Evolutionary conservation across 2,797 vertebrate species (phyloP).

Genomic region (Jordanella pulchra): DNA sequence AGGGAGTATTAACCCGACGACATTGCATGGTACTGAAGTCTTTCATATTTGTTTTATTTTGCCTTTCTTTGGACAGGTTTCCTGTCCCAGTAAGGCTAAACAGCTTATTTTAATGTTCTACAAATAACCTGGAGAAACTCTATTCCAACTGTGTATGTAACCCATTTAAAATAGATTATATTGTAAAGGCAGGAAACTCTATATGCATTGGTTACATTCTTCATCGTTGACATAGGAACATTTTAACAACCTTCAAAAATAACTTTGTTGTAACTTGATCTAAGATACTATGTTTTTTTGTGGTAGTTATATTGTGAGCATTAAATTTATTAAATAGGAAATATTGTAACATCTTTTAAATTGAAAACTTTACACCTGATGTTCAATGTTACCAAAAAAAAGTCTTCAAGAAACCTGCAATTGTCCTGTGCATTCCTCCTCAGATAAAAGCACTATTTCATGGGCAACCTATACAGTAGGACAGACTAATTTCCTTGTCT

Average conservation of each 20-base stretch:
- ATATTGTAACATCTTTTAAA: too few relatives aligned
- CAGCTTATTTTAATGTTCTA: background rate
- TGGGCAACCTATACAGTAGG: background rate
- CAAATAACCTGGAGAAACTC: background rate
- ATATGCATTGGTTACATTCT: background rate
- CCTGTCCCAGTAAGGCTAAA: background rate
- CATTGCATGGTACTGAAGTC: background rate
- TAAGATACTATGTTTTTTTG: background rate
- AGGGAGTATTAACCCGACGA: constrained; percentile 6
- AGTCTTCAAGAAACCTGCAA: background rate
- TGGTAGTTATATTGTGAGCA: background rate
- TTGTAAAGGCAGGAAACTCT: background rate
- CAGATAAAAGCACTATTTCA: background rate
- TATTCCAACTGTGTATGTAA: background rate
- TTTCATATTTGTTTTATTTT: constrained; percentile 1
- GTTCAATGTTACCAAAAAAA: background rate
- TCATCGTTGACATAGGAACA: background rate
- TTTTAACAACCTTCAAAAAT: background rate
- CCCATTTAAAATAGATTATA: background rate
- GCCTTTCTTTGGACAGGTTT: background rate
- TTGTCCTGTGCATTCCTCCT: background rate
- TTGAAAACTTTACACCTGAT: background rate
- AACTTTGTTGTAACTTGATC: background rate
- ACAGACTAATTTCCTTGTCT: background rate
- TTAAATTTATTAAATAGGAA: too few relatives aligned